A percentile compares a stretch with the other conserved stretches of the same genome.
These are phyloP conservation scores for Caenorhabditis brenneri DNA, from an alignment of 1,140 invertebrate species.

Conservation along the genomic window DNA sequence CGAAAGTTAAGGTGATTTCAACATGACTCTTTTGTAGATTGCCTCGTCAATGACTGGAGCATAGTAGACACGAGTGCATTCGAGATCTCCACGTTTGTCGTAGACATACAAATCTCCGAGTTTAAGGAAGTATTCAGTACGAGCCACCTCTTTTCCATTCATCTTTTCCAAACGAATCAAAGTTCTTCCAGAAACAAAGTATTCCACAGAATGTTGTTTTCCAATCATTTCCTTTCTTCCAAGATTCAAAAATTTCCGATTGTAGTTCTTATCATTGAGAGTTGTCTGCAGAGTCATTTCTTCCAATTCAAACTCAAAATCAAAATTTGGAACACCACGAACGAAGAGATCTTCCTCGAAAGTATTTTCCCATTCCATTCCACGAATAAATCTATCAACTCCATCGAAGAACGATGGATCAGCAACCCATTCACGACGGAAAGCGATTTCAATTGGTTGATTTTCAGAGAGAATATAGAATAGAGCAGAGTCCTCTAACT, in stretches of 20 bases:
- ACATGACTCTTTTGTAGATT: not conserved
- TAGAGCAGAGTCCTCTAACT: not conserved
- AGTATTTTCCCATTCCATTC: constrained; percentile 14
- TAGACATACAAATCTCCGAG: not conserved
- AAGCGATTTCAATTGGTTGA: not conserved
- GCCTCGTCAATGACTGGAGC: not conserved
- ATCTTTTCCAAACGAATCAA: not conserved
- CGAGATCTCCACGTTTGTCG: not conserved
- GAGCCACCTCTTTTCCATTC: not conserved
- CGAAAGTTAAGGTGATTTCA: not conserved
- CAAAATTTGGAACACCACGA: constrained; percentile 27
- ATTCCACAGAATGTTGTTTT: not conserved
- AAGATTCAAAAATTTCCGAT: not conserved
- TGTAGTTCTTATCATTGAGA: not conserved
- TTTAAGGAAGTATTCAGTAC: constrained; percentile 9
- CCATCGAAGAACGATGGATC: not conserved
- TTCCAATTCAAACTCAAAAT: not conserved
- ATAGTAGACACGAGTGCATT: not conserved
- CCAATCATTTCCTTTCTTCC: constrained; percentile 18
- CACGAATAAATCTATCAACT: not conserved
- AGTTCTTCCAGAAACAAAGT: not conserved
- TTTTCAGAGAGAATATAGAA: not conserved
- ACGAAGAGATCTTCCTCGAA: constrained; percentile 11
- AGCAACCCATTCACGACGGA: constrained; percentile 1
- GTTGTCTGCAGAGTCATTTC: constrained; percentile 1